Percentiles rank a stretch among this genome's conserved stretches.
phyloP scores from a whole-genome alignment of 2,797 vertebrate species.

The Labroides dimidiatus region DNA sequence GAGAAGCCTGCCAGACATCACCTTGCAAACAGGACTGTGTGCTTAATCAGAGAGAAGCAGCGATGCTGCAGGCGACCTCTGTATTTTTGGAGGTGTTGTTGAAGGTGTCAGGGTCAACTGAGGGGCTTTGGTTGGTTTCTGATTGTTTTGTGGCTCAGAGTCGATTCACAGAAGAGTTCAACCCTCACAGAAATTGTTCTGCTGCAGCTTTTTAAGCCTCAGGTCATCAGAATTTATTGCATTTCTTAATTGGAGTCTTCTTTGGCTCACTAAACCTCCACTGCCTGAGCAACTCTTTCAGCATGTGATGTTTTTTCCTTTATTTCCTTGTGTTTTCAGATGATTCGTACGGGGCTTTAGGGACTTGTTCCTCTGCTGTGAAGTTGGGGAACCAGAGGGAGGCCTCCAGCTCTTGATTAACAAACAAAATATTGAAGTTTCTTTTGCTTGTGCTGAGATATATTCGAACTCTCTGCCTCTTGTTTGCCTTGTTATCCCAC shows the following conservation, averaged over 20 bases:
- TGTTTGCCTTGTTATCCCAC: slow-evolving; percentile 22
- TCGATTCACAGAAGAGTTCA: slow-evolving; percentile 24
- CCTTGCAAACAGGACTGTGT: slow-evolving; percentile 14
- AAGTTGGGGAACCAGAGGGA: slow-evolving; percentile 35
- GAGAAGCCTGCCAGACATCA: slow-evolving; percentile 21
- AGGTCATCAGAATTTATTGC: slow-evolving; percentile 56
- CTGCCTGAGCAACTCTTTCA: slow-evolving; percentile 18
- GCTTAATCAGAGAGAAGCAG: slow-evolving; percentile 10
- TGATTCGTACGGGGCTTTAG: slow-evolving; percentile 15
- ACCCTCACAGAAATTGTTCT: slow-evolving; percentile 36
- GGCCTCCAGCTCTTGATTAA: slow-evolving; percentile 61
- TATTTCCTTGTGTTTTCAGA: slow-evolving; percentile 34
- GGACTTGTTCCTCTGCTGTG: slow-evolving; percentile 45
- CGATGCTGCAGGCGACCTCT: slow-evolving; percentile 3
- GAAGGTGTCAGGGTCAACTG: slow-evolving; percentile 53
- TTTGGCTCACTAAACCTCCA: slow-evolving; percentile 35
- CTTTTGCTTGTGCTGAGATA: slow-evolving; percentile 31
- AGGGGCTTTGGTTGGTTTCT: slow-evolving; percentile 39
- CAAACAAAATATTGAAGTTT: slow-evolving; percentile 58
- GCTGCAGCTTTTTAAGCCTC: slow-evolving; percentile 34
- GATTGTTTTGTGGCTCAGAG: slow-evolving; percentile 14
- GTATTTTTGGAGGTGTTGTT: slow-evolving; percentile 43
- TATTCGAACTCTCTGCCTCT: slow-evolving; percentile 23
- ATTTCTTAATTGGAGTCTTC: slow-evolving; percentile 49
- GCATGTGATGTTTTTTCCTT: not conserved